Conservation (phyloP, 2,888 invertebrate genomes). For the Trissolcus japonicus region DNA sequence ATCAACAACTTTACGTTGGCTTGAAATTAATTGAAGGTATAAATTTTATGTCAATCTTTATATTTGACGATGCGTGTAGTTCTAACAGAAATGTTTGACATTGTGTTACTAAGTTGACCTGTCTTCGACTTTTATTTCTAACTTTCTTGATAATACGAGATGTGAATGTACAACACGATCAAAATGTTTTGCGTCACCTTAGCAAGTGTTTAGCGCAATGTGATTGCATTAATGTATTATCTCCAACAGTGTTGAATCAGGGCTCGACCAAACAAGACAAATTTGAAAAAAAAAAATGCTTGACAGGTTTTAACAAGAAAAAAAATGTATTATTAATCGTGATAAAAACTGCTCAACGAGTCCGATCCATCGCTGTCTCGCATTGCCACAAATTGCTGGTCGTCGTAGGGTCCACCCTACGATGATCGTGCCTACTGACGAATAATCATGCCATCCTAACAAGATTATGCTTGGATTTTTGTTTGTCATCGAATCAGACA, state of each 20-base stretch:
- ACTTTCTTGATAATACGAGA: constrained; percentile 13
- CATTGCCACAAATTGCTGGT: constrained; percentile 54
- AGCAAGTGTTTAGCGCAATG: constrained; percentile 37
- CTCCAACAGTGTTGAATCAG: constrained; percentile 36
- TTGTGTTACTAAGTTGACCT: constrained; percentile 9
- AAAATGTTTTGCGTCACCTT: constrained; percentile 19
- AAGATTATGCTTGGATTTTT: background rate
- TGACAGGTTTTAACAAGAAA: constrained; percentile 1
- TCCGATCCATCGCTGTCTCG: constrained; percentile 40
- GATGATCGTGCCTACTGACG: constrained; percentile 18
- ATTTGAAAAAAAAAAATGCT: background rate
- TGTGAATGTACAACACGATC: constrained; percentile 35
- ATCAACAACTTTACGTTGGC: constrained; percentile 6
- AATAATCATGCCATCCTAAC: background rate
- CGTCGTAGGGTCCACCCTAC: constrained; percentile 24
- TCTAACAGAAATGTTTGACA: constrained; percentile 1
- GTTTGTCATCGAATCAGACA: background rate
- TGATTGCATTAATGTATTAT: constrained; percentile 45
- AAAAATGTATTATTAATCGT: background rate
- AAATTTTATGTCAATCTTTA: too few relatives aligned
- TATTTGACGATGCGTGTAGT: constrained; percentile 4
- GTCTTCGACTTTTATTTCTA: constrained; percentile 7
- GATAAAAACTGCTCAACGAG: constrained; percentile 45
- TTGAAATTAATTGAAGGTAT: too few relatives aligned
- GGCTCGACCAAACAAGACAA: constrained; percentile 39